Evolutionary conservation across 2,797 vertebrate species (phyloP), one percentile per base, ranked within the genome.

Genomic region (Megalops cyprinoides): DNA sequence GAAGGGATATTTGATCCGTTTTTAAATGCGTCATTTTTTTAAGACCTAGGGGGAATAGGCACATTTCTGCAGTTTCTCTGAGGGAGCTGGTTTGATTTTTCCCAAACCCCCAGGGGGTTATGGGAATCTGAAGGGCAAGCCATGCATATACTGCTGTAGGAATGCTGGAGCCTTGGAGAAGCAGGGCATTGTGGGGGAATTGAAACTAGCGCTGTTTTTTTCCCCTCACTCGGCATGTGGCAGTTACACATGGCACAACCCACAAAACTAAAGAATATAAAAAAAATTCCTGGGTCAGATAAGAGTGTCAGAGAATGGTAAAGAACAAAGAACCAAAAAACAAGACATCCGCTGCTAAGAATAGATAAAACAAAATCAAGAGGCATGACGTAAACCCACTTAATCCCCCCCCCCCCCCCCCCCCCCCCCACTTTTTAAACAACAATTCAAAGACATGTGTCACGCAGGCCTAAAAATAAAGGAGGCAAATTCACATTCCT

Each of bases 401-500:
- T 46, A 53, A 71, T 10, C 56, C 12, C 48, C 49, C 49, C 65
- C 12, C 10, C 58, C 25, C 58, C 74, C 81, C 67, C 15, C 48
- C n/a, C 60, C 28, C 10, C 15, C 44, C 53, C 53, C 37, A 49
- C 46, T 9, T 10, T 79, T 79, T 60, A 44, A 81, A 74, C 82
- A 18, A 65, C 37, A 31, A 48, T 80, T 77, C 62, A 31, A 78
- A 87, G 46, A 76, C 48, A 42, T 23, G 31, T 75, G 69, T 60
- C 12, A 56, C 74, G 37, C 37, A 46, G 14, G 14, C 3, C 46
- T 78, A 76, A 83, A 88, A 86, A 86, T 77, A 84, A 23, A 23
- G 65, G 77, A 79, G 15, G 44, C 77, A 14, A 56, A 81, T 78
- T 84, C 77, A 42, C 65, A 80, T 25, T 0, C 55, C 9, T 75